A percentile compares a stretch with the other conserved stretches of the same genome.
Evolutionary conservation across 2,797 vertebrate genomes (phyloP).

Genomic region (Sebastes steindachneri): DNA sequence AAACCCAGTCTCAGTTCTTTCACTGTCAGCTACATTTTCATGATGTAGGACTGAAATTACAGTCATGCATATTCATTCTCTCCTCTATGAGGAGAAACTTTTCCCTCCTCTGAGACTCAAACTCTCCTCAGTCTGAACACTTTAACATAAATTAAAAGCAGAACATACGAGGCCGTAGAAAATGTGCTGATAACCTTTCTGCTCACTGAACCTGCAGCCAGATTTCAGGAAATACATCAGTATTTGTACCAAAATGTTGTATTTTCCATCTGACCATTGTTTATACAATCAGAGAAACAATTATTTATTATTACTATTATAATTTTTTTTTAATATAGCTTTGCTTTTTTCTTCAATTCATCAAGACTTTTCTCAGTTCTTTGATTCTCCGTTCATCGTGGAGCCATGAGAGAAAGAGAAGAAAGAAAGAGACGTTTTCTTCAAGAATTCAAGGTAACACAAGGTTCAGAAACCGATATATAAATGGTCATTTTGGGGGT

Average conservation of each 20-base stretch:
- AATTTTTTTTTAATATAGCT: accelerated
- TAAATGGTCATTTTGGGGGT: too few species aligned
- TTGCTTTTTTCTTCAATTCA: too few species aligned
- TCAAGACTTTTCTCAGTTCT: too few species aligned
- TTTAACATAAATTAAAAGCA: not conserved
- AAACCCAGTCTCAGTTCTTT: not conserved
- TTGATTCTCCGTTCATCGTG: accelerated
- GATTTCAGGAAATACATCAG: not conserved
- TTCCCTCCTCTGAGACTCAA: not conserved
- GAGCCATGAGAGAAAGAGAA: too few species aligned
- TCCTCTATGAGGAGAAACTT: not conserved
- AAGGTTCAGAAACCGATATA: too few species aligned
- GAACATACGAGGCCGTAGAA: not conserved
- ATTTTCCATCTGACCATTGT: not conserved
- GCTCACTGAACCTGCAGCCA: not conserved
- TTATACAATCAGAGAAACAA: not conserved
- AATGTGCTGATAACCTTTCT: not conserved
- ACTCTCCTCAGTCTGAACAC: not conserved
- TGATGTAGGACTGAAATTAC: not conserved
- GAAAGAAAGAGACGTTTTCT: too few species aligned
- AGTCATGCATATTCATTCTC: conserved; percentile 19
- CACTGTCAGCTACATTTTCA: not conserved
- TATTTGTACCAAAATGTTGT: not conserved
- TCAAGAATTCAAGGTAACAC: too few species aligned
- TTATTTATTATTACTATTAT: too few species aligned